Evolutionary conservation across 2,113 vertebrate species (phyloP).

Genomic region (Scophthalmus maximus): DNA sequence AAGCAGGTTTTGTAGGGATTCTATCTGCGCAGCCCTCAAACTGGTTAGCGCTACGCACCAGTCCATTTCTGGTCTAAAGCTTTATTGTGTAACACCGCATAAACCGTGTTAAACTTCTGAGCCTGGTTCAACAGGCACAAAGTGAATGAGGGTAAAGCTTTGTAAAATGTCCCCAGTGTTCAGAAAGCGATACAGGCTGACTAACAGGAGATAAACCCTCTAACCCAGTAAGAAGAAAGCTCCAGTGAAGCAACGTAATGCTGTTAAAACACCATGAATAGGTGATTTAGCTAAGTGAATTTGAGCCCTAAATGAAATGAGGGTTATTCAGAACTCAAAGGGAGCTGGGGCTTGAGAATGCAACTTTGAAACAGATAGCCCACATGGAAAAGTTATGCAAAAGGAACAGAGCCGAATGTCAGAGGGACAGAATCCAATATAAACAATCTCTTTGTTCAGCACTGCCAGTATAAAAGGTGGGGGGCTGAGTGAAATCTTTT

Average conservation of each 20-base stretch:
- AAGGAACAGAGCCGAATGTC: conserved; percentile 34
- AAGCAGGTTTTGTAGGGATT: conserved; percentile 35
- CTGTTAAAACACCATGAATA: conserved; percentile 47
- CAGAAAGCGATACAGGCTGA: conserved; percentile 13
- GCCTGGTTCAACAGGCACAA: conserved; percentile 22
- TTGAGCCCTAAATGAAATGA: conserved; percentile 48
- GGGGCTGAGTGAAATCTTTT: conserved; percentile 36
- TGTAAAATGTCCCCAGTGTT: conserved; percentile 33
- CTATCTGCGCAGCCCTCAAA: conserved; percentile 17
- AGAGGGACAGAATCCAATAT: conserved; percentile 52
- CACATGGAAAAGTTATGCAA: conserved; percentile 50
- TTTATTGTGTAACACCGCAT: conserved; percentile 47
- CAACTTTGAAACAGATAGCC: conserved; percentile 39
- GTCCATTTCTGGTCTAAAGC: conserved; percentile 31
- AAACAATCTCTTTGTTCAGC: conserved; percentile 64
- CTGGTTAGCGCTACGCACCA: conserved; percentile 13
- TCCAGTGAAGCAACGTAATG: conserved; percentile 31
- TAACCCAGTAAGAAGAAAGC: conserved; percentile 34
- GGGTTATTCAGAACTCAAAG: conserved; percentile 40
- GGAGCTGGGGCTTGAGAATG: conserved; percentile 8
- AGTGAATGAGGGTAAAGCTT: conserved; percentile 23
- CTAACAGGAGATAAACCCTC: conserved; percentile 41
- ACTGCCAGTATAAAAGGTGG: conserved; percentile 51
- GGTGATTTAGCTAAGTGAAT: conserved; percentile 50
- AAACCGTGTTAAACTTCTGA: conserved; percentile 49